Conservation (phyloP, 2,113 vertebrate genomes). For the Lasiurus borealis region DNA sequence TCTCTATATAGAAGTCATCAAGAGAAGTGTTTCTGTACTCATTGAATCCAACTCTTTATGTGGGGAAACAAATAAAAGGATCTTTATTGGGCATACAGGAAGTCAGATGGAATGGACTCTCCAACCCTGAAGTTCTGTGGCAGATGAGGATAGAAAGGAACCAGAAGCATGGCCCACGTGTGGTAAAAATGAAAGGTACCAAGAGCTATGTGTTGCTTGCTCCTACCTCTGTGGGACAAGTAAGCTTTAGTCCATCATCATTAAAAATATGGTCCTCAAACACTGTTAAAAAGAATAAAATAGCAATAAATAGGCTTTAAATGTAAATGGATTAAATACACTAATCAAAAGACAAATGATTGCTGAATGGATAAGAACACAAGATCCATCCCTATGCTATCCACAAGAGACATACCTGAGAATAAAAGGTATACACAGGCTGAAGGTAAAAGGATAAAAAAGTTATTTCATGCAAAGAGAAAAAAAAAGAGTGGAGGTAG, state of each 20-base stretch:
- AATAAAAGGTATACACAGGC: not conserved
- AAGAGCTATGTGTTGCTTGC: not conserved
- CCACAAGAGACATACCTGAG: not conserved
- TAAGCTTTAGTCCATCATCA: not conserved
- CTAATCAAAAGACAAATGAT: not conserved
- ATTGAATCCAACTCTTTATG: not conserved
- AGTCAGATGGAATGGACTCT: not conserved
- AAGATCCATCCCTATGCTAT: not conserved
- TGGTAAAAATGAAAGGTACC: not conserved
- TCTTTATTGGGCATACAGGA: not conserved
- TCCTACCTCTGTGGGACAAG: not conserved
- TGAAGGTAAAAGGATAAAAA: not conserved
- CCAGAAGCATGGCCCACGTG: not conserved
- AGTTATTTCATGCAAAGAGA: not conserved
- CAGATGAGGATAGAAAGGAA: conserved; percentile 39
- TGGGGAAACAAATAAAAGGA: not conserved
- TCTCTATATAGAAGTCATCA: not conserved
- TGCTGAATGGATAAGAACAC: not conserved
- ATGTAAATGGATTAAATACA: not conserved
- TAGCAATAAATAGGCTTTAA: not conserved
- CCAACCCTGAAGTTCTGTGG: not conserved
- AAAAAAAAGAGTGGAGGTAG: not conserved
- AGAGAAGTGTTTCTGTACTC: not conserved
- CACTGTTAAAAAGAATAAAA: not conserved
- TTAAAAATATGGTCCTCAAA: not conserved